Percentiles rank a stretch among this genome's conserved stretches.
phyloP scores from a whole-genome alignment of 2,797 vertebrate genomes.

The Gila robusta region DNA sequence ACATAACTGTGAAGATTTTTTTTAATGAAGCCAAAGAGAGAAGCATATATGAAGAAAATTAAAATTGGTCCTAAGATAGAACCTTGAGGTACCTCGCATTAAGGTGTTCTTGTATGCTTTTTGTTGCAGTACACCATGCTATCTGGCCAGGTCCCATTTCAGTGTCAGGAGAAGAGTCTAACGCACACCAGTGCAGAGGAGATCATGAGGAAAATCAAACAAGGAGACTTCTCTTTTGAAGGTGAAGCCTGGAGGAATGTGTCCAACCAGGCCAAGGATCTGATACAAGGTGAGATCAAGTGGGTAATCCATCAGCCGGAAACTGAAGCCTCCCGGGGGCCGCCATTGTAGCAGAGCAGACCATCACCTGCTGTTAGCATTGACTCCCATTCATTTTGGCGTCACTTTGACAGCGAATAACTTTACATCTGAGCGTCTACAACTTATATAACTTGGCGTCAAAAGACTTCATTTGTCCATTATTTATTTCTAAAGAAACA shows the following conservation, averaged over 20 bases:
- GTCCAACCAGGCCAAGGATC: slow-evolving; percentile 95
- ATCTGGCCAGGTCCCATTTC: slow-evolving; percentile 97
- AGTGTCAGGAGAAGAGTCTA: slow-evolving; percentile 92
- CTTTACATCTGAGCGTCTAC: too few relatives aligned
- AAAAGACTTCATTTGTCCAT: too few relatives aligned
- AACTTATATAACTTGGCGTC: too few relatives aligned
- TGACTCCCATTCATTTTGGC: too few relatives aligned
- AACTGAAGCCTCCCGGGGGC: too few relatives aligned
- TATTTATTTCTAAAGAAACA: too few relatives aligned
- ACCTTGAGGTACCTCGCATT: neutral
- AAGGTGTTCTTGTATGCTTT: slow-evolving; percentile 10
- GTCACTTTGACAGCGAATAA: too few relatives aligned
- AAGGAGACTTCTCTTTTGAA: slow-evolving; percentile 96
- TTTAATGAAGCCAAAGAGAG: neutral
- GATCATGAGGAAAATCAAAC: slow-evolving; percentile 99
- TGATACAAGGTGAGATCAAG: slow-evolving; percentile 88
- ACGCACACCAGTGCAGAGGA: slow-evolving; percentile 93
- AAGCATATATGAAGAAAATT: neutral
- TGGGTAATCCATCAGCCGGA: too few relatives aligned
- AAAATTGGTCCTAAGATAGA: neutral
- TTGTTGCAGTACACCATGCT: slow-evolving; percentile 94
- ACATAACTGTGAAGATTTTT: neutral
- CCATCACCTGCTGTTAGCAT: too few relatives aligned
- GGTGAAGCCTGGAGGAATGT: slow-evolving; percentile 98
- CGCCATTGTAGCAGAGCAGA: too few relatives aligned